Base-by-base conservation (phyloP, 1,140 invertebrate species). In the Microvelia longipes region DNA sequence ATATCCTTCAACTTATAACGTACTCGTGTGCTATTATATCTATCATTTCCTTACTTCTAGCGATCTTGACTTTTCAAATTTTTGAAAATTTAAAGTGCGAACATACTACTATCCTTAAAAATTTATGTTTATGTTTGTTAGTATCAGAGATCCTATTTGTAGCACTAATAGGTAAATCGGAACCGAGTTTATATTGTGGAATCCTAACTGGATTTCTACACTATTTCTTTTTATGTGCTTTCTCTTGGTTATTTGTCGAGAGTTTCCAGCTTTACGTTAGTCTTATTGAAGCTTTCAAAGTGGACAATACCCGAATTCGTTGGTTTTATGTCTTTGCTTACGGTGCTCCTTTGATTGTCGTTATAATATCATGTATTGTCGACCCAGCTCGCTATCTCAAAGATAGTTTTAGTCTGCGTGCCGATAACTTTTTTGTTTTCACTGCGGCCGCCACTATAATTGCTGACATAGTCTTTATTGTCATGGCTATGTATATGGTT, bases 21-120 rank as follows among this genome's bases (percentile, higher is more conserved):
- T 89, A 19, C 84, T 88, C 70, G 78, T 91, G 63, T 64, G 15
- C 15, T 64, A 64, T 64, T 25, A 25, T 64, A 14, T 64, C 62
- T 24, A 64, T 64, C 24, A 64, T 64, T 14, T 64, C 15, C 24
- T 25, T 64, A 5, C 25, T 64, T 5, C 62, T 64, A 2, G 62
- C 62, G 2, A 64, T 64, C 5, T 24, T 64, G 25, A 64, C 62
- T 24, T 64, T 64, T 26, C 62, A 64, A 24, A 24, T 64, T 2
- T 64, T 64, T 64, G 25, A 26, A 64, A 26, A 26, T 26, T 25
- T 64, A 11, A 64, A 64, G 24, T 64, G 15, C 15, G 62, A 64
- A 15, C 15, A 26, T 5, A 64, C 62, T 5, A 64, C 62, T 26
- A 64, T 64, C 24, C 62, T 24, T 64, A 64, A 64, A 64, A 64